phyloP scores from a whole-genome alignment of 2,888 invertebrate species.

The Tetranychus truncatus region DNA sequence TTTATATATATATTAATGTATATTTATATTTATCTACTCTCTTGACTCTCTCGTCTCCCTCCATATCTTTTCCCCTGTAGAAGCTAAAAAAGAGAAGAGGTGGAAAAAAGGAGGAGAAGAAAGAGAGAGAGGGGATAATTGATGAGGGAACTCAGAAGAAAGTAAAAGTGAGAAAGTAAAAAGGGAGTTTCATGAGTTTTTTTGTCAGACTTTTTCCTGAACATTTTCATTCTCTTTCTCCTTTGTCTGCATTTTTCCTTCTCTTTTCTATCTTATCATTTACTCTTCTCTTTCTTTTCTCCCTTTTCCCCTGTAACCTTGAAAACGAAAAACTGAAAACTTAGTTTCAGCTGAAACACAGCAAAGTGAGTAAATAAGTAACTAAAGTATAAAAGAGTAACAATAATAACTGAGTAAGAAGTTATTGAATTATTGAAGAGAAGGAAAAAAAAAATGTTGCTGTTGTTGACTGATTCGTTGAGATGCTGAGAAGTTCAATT shows the following conservation, averaged over 20 bases:
- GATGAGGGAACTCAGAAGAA: background rate
- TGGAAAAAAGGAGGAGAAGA: background rate
- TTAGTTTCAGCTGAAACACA: background rate
- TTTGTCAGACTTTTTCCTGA: background rate
- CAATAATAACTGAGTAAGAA: background rate
- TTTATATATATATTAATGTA: background rate
- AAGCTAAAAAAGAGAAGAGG: background rate
- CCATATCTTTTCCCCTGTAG: too few relatives aligned
- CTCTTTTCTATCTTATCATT: background rate
- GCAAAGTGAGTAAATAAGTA: background rate
- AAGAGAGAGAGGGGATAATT: constrained; percentile 10
- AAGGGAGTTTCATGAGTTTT: background rate
- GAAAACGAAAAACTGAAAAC: background rate
- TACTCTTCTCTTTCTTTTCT: background rate
- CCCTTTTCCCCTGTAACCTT: constrained; percentile 3
- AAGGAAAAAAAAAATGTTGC: background rate
- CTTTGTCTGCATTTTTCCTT: constrained; percentile 6
- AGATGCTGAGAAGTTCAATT: background rate
- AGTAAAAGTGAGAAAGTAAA: constrained; percentile 7
- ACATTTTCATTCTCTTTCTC: background rate
- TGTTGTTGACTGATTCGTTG: too few relatives aligned
- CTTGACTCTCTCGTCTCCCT: background rate
- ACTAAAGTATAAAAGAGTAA: background rate
- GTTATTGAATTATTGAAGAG: background rate
- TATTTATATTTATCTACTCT: background rate